Evolutionary conservation across 1,140 invertebrate genomes (phyloP).

Genomic region (Bombyx mori): DNA sequence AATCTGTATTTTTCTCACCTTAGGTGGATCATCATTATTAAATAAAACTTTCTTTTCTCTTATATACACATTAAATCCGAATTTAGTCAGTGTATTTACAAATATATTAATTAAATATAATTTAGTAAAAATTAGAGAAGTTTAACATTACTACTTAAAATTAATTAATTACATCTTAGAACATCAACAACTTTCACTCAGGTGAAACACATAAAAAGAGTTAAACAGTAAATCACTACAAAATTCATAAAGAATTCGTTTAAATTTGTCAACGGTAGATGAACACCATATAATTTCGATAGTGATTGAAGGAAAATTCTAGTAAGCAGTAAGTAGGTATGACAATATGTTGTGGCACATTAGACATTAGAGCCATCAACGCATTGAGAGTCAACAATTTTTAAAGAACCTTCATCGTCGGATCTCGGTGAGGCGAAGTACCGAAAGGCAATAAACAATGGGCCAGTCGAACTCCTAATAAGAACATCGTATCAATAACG

Average conservation of each 20-base stretch:
- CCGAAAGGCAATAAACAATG: slow-evolving; percentile 19
- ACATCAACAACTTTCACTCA: slow-evolving; percentile 66
- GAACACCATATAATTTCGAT: slow-evolving; percentile 43
- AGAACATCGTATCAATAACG: slow-evolving; percentile 56
- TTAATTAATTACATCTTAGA: slow-evolving; percentile 60
- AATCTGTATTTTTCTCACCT: slow-evolving; percentile 68
- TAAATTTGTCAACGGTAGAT: slow-evolving; percentile 36
- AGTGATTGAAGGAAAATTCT: too few relatives aligned
- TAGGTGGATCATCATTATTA: slow-evolving; percentile 63
- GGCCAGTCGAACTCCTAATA: slow-evolving; percentile 36
- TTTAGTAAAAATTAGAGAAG: slow-evolving; percentile 71
- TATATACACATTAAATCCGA: slow-evolving; percentile 71
- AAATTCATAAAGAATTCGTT: slow-evolving; percentile 53
- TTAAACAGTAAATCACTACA: slow-evolving; percentile 40
- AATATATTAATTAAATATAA: slow-evolving; percentile 71
- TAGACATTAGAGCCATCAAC: background rate
- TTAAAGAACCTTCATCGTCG: slow-evolving; percentile 13
- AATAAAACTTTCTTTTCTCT: slow-evolving; percentile 65
- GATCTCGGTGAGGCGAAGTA: slow-evolving; percentile 3
- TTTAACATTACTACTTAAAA: slow-evolving; percentile 66
- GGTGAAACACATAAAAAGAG: slow-evolving; percentile 52
- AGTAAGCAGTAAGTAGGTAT: too few relatives aligned
- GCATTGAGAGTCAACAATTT: slow-evolving; percentile 29
- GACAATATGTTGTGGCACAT: too few relatives aligned
- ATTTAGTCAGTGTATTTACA: slow-evolving; percentile 70